A percentile compares a stretch with the other conserved stretches of the same genome.
phyloP scores from a whole-genome alignment of 1,140 invertebrate species.

The Lasaia peninsularis region DNA sequence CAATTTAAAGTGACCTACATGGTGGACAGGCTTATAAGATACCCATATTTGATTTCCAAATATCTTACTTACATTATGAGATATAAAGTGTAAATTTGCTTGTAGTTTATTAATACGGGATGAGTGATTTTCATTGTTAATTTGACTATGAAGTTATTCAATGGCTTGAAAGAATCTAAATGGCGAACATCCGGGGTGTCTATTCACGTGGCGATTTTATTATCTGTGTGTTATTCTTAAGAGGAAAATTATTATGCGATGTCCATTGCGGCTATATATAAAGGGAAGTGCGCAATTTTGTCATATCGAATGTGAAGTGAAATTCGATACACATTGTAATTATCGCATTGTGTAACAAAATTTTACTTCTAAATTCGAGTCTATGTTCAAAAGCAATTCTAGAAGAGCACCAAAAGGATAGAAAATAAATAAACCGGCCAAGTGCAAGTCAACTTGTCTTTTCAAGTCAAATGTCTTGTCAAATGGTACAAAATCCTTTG shows the following conservation, averaged over 20 bases:
- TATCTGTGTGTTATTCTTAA: conserved; percentile 42
- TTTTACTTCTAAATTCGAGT: too few species aligned
- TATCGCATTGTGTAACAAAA: neutral
- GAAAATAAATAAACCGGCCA: too few species aligned
- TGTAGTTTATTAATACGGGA: conserved; percentile 40
- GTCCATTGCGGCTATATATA: conserved; percentile 15
- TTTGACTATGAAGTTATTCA: conserved; percentile 63
- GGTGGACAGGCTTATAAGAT: conserved; percentile 43
- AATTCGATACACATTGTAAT: neutral
- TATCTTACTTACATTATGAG: neutral
- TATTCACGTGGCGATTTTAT: conserved; percentile 49
- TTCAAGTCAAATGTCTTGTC: too few species aligned
- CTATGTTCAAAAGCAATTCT: too few species aligned
- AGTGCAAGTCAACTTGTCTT: too few species aligned
- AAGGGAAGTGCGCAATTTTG: conserved; percentile 16
- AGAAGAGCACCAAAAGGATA: too few species aligned
- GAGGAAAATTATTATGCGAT: conserved; percentile 45
- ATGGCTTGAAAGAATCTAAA: conserved; percentile 67
- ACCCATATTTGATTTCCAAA: neutral
- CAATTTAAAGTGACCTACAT: conserved; percentile 71
- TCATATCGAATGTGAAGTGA: neutral
- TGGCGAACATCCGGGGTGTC: conserved; percentile 71
- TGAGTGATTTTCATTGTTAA: conserved; percentile 75
- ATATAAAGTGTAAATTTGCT: neutral
- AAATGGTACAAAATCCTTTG: too few species aligned